phyloP scores from a whole-genome alignment of 2,888 invertebrate species.

The Pristionchus maxplancki region DNA sequence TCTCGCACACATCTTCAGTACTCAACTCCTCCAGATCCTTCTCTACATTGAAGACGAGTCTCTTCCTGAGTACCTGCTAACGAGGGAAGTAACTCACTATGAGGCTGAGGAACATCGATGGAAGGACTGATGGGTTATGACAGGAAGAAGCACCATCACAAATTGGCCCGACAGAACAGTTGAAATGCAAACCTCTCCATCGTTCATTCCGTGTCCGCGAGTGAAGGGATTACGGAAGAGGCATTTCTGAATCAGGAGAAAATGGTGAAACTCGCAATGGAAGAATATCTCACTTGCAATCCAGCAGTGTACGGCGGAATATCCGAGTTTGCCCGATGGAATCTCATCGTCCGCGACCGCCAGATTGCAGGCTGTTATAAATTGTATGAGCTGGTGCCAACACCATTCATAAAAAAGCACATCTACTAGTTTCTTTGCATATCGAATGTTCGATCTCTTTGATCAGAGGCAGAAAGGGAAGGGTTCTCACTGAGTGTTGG shows the following conservation, averaged over 20 bases:
- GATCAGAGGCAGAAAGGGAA: background rate
- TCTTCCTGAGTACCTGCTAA: constrained; percentile 33
- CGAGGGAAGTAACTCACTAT: background rate
- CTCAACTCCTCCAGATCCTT: background rate
- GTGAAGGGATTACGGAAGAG: background rate
- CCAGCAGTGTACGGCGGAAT: background rate
- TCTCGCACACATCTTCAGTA: constrained; percentile 30
- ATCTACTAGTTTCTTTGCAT: no score
- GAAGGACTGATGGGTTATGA: background rate
- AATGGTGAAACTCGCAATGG: background rate
- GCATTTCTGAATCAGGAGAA: background rate
- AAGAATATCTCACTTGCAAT: background rate
- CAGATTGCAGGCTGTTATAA: constrained; percentile 7
- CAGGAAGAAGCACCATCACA: background rate
- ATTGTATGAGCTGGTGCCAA: no score
- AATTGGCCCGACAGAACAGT: no score
- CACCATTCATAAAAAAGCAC: no score
- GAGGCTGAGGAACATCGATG: background rate
- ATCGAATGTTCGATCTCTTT: background rate
- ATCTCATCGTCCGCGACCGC: background rate
- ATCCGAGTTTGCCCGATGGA: background rate
- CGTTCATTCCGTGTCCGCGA: background rate
- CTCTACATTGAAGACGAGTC: constrained; percentile 18
- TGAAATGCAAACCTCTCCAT: constrained; percentile 37
- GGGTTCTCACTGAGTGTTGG: background rate